Conservation (phyloP, 2,113 vertebrate species). For the Tragulus kanchil region DNA sequence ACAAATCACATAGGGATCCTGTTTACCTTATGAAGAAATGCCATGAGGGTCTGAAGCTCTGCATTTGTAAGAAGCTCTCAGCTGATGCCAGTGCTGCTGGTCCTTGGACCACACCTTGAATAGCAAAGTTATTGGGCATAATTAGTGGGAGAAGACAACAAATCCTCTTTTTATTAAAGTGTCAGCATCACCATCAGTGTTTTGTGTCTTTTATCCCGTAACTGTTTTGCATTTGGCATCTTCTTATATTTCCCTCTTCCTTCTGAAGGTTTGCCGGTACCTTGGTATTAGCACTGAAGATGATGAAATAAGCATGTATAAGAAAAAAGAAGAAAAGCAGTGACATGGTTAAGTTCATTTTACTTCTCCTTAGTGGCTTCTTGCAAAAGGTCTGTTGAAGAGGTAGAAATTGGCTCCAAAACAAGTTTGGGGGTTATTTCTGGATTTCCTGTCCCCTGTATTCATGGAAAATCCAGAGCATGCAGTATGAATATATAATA, state of each 20-base stretch:
- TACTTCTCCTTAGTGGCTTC: conserved; percentile 33
- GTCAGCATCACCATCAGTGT: neutral
- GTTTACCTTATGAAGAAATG: neutral
- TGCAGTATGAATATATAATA: conserved; percentile 71
- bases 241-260: neutral
- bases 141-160: conserved; percentile 1
- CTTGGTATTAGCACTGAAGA: conserved; percentile 11
- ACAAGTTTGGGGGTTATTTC: conserved; percentile 77
- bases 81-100: neutral
- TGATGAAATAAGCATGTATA: neutral
- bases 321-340: conserved; percentile 30
- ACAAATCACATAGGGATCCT: neutral
- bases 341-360: neutral
- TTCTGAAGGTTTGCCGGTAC: neutral
- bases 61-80: neutral
- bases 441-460: conserved; percentile 75
- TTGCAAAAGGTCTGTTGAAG: conserved; percentile 64
- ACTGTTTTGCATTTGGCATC: conserved; percentile 16
- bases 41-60: neutral
- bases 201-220: neutral
- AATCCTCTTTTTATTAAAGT: neutral
- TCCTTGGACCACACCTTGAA: neutral
- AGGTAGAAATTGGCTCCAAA: conserved; percentile 74
- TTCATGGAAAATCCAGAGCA: conserved; percentile 75
- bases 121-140: neutral